Conservation (phyloP, 2,888 invertebrate genomes). For the Sesamia inferens region DNA sequence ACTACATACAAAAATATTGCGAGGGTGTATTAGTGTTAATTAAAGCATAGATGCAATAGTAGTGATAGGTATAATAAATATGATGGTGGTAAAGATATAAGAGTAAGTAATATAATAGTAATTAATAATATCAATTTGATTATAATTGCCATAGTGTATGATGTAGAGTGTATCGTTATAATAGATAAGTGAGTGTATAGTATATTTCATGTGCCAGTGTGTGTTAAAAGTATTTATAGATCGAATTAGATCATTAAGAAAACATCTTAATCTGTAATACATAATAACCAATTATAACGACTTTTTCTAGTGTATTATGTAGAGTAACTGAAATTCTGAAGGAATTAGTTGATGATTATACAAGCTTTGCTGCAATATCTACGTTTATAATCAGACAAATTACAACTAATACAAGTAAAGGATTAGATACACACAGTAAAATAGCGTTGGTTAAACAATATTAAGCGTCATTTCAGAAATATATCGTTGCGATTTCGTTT, state of each 20-base stretch:
- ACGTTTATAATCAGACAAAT: conserved; percentile 77
- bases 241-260: conserved; percentile 77
- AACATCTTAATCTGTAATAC: conserved; percentile 83
- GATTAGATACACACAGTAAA: conserved; percentile 83
- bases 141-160: conserved; percentile 56
- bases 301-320: conserved; percentile 80
- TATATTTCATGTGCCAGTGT: conserved; percentile 55
- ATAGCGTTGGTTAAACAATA: conserved; percentile 75
- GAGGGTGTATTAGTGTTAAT: conserved; percentile 65
- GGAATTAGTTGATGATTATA: conserved; percentile 86
- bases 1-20: conserved; percentile 79
- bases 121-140: conserved; percentile 51
- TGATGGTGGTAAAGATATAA: conserved; percentile 63
- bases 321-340: conserved; percentile 78
- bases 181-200: conserved; percentile 60
- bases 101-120: conserved; percentile 60
- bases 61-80: conserved; percentile 57
- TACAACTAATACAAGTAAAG: conserved; percentile 73
- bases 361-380: conserved; percentile 87
- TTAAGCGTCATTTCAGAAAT: conserved; percentile 62
- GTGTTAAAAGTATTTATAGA: conserved; percentile 41
- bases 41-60: conserved; percentile 61
- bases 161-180: conserved; percentile 45
- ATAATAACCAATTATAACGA: conserved; percentile 65
- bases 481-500: conserved; percentile 27